Evolutionary conservation across 2,888 invertebrate species (phyloP), one percentile per base, ranked within the genome.

Genomic region (Lycophotia porphyrea): DNA sequence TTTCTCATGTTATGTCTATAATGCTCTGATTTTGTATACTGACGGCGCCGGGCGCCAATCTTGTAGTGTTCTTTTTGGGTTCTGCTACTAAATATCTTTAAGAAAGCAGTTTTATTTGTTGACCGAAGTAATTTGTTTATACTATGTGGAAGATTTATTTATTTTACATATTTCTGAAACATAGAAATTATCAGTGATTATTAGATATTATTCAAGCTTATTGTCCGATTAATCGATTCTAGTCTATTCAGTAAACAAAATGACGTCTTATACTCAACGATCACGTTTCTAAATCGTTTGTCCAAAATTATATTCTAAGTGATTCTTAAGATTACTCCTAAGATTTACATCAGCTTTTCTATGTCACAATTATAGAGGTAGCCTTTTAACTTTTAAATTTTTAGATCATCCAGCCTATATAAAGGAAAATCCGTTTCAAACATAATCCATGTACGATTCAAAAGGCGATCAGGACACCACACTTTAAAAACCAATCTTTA

Each of bases 1-100:
- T 91, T 90, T 87, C 85, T 84, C 83, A 77, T 88, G 86, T 84
- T 80, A 78, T 61, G 76, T 78, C 80, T 84, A 78, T 80, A 81
- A 74, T 78, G 34, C 67, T 72, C 21, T 74, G 58, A 78, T 77
- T 78, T 84, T 75, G 36, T 84, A 49, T 79, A 39, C 74, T 55
- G 58, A 67, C 44, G 21, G 65, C 74, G 47, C 44, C 63, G n/a
- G 61, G 67, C 67, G 74, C 52, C 34, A 74, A 52, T 68, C 52
- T 36, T 71, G 21, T 75, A 7, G 27, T 65, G 9, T 52, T 52
- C 3, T 42, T 13, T 18, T 5, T 9, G 24, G 13, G 2, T 61
- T 24, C 60, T 34, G 13, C 13, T 34, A 49, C 5, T n/a, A n/a
- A n/a, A n/a, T n/a, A n/a, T 52, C 11, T n/a, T 21, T n/a, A 34